Evolutionary conservation across 2,797 vertebrate genomes (phyloP), one percentile per base, ranked within the genome.

Genomic region (Xiphophorus birchmanni): DNA sequence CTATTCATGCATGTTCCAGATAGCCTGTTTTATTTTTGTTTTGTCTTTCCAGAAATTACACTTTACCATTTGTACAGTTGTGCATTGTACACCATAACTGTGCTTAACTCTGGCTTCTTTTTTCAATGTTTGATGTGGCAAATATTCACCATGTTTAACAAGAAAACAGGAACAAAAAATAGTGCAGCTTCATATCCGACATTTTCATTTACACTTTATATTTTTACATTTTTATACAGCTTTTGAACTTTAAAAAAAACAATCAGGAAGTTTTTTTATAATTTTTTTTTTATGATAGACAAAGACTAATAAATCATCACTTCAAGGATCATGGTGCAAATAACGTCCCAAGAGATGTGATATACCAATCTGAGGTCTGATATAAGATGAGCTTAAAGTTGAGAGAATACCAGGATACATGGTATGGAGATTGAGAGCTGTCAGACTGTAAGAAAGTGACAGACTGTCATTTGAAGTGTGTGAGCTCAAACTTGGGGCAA

Each of bases 401-500:
- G 42, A 65, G 56, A 77, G 56, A 54, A 74, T 47, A 40, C 37
- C 42, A 60, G 29, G 37, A 26, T 47, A 0, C 13, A 47, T 15
- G 45, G 13, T 47, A 47, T 47, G 4, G 45, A 81, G 80, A 75
- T 48, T 8, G 13, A 76, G 74, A 58, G 42, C 56, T 32, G 73
- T 47, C 42, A 74, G 42, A 73, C 74, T 69, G 54, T 63, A 75
- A 42, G 73, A 73, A 32, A 17, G 72, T 73, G 76, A 76, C 54
- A 47, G 65, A 76, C 18, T 58, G 37, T 42, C n/a, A 56, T 26
- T 29, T 10, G 15, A 58, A 44, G 40, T 58, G 52, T 58, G 37
- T 40, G 37, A 75, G 29, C 47, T n/a, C 26, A 29, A 69, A 75
- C 15, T 9, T 42, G 54, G 42, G 45, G 71, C 17, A 84, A 77